Evolutionary conservation across 2,888 invertebrate genomes (phyloP).

Genomic region (Chymomyza fuscimana): DNA sequence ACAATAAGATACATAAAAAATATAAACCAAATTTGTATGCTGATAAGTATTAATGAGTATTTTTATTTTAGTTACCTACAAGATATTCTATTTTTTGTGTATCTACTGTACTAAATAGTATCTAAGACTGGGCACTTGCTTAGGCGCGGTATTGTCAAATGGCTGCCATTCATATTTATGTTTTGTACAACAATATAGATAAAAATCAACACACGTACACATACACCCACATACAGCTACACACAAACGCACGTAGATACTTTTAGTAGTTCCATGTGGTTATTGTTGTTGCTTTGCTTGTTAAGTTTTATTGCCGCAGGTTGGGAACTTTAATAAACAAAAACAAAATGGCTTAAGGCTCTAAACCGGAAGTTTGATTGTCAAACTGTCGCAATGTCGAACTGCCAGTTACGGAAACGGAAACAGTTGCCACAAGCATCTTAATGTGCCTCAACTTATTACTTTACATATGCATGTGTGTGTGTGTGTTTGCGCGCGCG

Average conservation of each 20-base stretch:
- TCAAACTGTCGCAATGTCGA: slow-evolving; percentile 24
- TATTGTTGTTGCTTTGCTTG: not conserved
- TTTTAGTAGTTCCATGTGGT: not conserved
- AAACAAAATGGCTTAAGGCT: not conserved
- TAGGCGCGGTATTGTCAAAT: slow-evolving; percentile 17
- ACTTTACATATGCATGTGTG: not conserved
- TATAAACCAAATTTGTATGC: too few species aligned
- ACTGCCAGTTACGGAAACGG: not conserved
- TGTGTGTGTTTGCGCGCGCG: too few species aligned
- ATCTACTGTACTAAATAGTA: not conserved
- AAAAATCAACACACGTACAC: slow-evolving; percentile 4
- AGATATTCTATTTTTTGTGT: not conserved
- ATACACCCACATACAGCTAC: not conserved
- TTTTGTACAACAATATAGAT: not conserved
- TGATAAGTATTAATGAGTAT: too few species aligned
- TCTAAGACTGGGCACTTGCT: not conserved
- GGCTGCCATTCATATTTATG: slow-evolving; percentile 20
- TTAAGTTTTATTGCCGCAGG: not conserved
- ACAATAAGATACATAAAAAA: too few species aligned
- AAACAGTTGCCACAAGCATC: not conserved
- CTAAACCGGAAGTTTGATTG: slow-evolving; percentile 40
- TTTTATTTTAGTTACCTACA: too few species aligned
- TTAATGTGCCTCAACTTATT: not conserved
- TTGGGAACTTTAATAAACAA: not conserved
- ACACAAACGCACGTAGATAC: not conserved